Conservation (phyloP, 1,140 invertebrate species). For the Ooceraea biroi region DNA sequence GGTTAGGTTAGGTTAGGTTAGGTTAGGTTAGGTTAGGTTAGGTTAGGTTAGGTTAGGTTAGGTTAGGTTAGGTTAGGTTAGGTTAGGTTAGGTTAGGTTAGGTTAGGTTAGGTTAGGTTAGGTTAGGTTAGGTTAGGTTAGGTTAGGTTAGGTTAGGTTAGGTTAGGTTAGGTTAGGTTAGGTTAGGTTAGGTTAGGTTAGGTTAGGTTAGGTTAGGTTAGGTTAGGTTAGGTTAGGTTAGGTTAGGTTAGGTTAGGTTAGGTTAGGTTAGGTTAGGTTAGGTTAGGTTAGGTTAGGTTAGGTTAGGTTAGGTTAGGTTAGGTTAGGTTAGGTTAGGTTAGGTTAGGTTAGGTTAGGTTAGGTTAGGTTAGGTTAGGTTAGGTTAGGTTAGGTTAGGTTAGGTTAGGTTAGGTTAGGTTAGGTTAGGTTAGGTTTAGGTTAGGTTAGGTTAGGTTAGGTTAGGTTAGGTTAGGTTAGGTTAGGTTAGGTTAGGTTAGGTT, state of each 20-base stretch:
- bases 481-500: constrained; percentile 66
- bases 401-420: constrained; percentile 1
- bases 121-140: too few species aligned
- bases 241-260: not conserved
- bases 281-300: constrained; percentile 5
- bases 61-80: constrained; percentile 8
- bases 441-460: constrained; percentile 64
- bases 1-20: constrained; percentile 8
- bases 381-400: constrained; percentile 1
- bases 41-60: constrained; percentile 5
- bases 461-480: constrained; percentile 67
- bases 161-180: constrained; percentile 11
- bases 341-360: not conserved
- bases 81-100: constrained; percentile 58
- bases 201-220: constrained; percentile 13
- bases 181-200: not conserved
- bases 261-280: constrained; percentile 1
- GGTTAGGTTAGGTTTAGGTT: constrained; percentile 42
- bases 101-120: constrained; percentile 54
- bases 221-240: not conserved
- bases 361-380: constrained; percentile 5
- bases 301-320: constrained; percentile 7
- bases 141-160: constrained; percentile 50
- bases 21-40: constrained; percentile 8
- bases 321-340: not conserved